Percentiles rank a stretch among this genome's conserved stretches.
Conservation (phyloP, 1,140 invertebrate species). For the Epicauta chinensis region DNA sequence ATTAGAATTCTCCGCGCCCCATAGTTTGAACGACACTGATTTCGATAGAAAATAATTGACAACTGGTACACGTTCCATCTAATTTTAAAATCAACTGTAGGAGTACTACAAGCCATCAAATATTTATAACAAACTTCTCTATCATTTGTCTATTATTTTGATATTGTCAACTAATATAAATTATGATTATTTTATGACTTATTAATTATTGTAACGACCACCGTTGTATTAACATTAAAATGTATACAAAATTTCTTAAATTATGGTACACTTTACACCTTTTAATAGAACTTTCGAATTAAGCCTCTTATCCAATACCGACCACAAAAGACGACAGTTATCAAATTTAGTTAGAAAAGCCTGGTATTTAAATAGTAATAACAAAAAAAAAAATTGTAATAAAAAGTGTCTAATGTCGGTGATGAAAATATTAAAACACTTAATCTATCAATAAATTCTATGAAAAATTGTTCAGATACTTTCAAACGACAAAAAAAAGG, state of each 20-base stretch:
- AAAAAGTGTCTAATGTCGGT: too few species aligned
- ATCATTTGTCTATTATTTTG: too few species aligned
- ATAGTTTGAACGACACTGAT: too few species aligned
- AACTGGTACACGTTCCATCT: too few species aligned
- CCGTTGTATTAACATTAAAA: background rate
- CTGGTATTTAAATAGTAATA: too few species aligned
- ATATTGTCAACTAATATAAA: background rate
- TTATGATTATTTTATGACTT: background rate
- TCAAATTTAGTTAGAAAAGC: background rate
- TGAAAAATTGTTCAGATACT: too few species aligned
- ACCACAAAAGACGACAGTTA: constrained; percentile 11
- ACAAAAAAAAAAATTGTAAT: too few species aligned
- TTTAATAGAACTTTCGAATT: constrained; percentile 16
- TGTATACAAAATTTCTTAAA: background rate
- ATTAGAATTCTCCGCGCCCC: too few species aligned
- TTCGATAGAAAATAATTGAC: too few species aligned
- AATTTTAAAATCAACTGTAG: background rate
- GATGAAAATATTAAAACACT: too few species aligned
- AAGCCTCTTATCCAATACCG: constrained; percentile 17
- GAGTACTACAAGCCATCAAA: background rate
- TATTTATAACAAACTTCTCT: constrained; percentile 4
- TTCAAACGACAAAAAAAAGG: too few species aligned
- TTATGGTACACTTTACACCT: constrained; percentile 22
- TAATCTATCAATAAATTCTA: too few species aligned
- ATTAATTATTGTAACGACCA: background rate